A percentile compares a stretch with the other conserved stretches of the same genome.
These are phyloP conservation scores for Cyrtonyx montezumae DNA, from an alignment of 2,113 vertebrate species.

Conservation along the genomic window DNA sequence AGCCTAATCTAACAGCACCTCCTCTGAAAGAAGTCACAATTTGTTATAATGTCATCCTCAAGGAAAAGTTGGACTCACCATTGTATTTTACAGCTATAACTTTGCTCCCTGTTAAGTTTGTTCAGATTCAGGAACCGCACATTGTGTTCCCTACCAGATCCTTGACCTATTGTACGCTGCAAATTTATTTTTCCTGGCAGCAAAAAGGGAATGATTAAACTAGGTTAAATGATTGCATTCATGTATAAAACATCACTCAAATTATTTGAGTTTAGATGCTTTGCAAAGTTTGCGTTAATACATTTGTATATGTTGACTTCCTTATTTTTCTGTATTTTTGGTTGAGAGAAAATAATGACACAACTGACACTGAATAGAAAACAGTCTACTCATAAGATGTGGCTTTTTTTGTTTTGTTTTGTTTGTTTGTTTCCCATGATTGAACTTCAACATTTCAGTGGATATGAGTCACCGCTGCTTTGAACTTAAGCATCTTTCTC, in stretches of 20 bases:
- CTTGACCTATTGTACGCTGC: conserved; percentile 6
- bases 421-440: neutral
- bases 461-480: neutral
- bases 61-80: conserved; percentile 6
- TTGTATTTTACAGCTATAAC: neutral
- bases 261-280: neutral
- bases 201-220: conserved; percentile 19
- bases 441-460: neutral
- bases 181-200: conserved; percentile 23
- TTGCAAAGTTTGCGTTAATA: neutral
- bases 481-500: neutral
- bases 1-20: neutral
- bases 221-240: neutral
- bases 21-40: neutral
- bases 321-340: neutral
- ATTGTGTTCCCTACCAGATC: conserved; percentile 23
- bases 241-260: neutral
- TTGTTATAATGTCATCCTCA: conserved; percentile 25
- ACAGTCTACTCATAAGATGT: neutral
- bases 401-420: no score
- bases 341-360: neutral
- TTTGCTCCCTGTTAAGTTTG: neutral
- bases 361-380: neutral
- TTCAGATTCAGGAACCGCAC: conserved; percentile 19
- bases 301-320: neutral